Percentiles rank a stretch among this genome's conserved stretches.
These are phyloP conservation scores for Bugula neritina DNA, from an alignment of 2,888 invertebrate species.

Conservation along the genomic window DNA sequence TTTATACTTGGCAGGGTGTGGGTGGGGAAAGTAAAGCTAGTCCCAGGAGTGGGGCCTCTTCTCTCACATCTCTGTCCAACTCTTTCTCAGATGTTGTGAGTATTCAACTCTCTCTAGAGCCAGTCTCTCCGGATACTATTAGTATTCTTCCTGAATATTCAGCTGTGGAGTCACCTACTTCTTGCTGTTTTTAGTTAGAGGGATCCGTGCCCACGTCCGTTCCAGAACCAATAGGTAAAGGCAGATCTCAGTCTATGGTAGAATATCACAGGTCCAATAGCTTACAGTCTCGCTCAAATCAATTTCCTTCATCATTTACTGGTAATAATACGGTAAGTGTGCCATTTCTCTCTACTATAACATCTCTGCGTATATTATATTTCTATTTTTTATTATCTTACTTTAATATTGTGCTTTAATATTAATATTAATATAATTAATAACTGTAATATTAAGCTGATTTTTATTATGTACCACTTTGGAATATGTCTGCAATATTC, in stretches of 20 bases:
- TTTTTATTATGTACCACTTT: too few relatives aligned
- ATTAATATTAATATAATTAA: too few relatives aligned
- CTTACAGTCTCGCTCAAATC: slow-evolving; percentile 3
- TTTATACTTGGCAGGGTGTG: too few relatives aligned
- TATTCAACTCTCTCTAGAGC: neutral
- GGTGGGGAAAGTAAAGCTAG: neutral
- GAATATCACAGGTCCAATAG: slow-evolving; percentile 25
- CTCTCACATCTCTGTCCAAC: neutral
- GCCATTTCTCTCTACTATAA: too few relatives aligned
- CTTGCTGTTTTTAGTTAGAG: neutral
- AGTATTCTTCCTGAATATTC: too few relatives aligned
- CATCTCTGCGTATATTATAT: too few relatives aligned
- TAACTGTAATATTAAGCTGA: too few relatives aligned
- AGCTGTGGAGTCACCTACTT: too few relatives aligned
- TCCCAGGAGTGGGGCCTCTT: neutral
- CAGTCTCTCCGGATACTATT: neutral
- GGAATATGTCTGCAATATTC: too few relatives aligned
- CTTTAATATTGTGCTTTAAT: too few relatives aligned
- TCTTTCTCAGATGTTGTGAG: slow-evolving; percentile 20
- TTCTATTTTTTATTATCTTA: too few relatives aligned
- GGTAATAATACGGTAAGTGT: neutral
- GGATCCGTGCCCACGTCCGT: neutral
- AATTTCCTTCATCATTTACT: neutral
- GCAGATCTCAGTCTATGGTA: slow-evolving; percentile 24
- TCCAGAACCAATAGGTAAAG: slow-evolving; percentile 22